Base-by-base conservation (phyloP, 30 jellyfish, hydroid and myxozoan genomes). In the Aurelia coerulea region DNA sequence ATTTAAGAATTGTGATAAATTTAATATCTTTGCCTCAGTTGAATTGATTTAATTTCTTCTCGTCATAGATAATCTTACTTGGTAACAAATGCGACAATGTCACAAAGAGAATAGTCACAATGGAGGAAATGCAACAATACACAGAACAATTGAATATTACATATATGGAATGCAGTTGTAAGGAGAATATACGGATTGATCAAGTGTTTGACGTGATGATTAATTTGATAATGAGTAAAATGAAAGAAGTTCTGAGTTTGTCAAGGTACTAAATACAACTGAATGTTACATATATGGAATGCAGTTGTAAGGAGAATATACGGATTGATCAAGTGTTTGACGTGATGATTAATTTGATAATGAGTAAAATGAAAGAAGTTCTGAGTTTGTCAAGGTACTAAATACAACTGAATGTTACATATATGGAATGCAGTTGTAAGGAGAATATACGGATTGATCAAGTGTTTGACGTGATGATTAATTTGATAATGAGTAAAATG, bases 361-460 rank as follows among this genome's bases (percentile, higher is more conserved):
- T 58, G 65, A 33, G 13, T 64, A 73, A 71, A 71, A 83, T 83
- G 92, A 71, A 50, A 4, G 81, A 80, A 65, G 81, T 80, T 33
- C 31, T 80, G 4, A 80, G 19, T 14, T 18, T 46, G 31, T 46
- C 35, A 10, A 18, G 42, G 51, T n/a, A 9, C 29, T n/a, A 18
- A 54, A 70, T 16, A 83, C 85, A 83, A 58, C 49, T 83, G 73
- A 53, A 53, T 52, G 3, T 83, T 56, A 62, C 64, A 5, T 83
- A 83, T 62, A 83, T 83, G 92, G 92, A 83, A 63, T 70, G 83
- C 67, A 83, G 92, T 32, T 71, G 83, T 31, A 71, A 83, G 56
- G 79, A 83, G 62, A 73, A 83, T 59, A 65, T 37, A 50, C 78
- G 58, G 31, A 83, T 71, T 51, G 46, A 59, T 17, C 68, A 83